phyloP scores from a whole-genome alignment of 2,888 invertebrate species.

The Holacanthella duospinosa region DNA sequence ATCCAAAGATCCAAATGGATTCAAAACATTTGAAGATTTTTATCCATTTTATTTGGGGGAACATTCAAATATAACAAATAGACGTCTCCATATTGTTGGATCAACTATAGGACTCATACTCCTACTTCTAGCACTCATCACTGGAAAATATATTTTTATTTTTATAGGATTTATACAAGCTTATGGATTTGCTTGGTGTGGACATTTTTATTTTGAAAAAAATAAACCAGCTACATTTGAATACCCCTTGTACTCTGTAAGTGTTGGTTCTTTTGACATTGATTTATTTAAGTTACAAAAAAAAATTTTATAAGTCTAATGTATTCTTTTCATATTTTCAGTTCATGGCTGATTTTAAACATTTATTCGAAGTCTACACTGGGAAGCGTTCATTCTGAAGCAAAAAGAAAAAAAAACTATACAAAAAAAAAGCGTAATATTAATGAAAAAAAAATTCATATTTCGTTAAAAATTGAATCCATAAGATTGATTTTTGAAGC shows the following conservation, averaged over 20 bases:
- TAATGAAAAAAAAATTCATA: too few species aligned
- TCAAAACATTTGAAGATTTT: slow-evolving; percentile 26
- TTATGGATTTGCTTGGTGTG: slow-evolving; percentile 32
- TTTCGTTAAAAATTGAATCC: too few species aligned
- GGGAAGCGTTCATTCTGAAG: slow-evolving; percentile 21
- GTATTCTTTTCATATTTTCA: slow-evolving; percentile 17
- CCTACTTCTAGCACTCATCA: slow-evolving; percentile 5
- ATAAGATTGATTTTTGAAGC: too few species aligned
- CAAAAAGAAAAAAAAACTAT: neutral
- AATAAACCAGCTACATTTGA: slow-evolving; percentile 34
- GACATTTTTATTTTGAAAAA: slow-evolving; percentile 33
- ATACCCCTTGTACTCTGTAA: slow-evolving; percentile 35
- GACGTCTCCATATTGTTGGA: slow-evolving; percentile 29
- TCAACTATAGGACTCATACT: slow-evolving; percentile 24
- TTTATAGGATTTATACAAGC: slow-evolving; percentile 21
- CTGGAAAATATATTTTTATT: slow-evolving; percentile 13
- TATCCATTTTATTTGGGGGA: slow-evolving; percentile 36
- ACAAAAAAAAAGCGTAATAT: too few species aligned
- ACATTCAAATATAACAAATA: slow-evolving; percentile 24
- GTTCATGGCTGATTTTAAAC: slow-evolving; percentile 29
- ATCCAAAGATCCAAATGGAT: slow-evolving; percentile 24
- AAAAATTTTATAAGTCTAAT: neutral
- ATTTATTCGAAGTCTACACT: slow-evolving; percentile 29
- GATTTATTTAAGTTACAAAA: neutral
- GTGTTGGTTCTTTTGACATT: neutral